Evolutionary conservation across 2,113 vertebrate species (phyloP).

Genomic region (Thunnus thynnus): DNA sequence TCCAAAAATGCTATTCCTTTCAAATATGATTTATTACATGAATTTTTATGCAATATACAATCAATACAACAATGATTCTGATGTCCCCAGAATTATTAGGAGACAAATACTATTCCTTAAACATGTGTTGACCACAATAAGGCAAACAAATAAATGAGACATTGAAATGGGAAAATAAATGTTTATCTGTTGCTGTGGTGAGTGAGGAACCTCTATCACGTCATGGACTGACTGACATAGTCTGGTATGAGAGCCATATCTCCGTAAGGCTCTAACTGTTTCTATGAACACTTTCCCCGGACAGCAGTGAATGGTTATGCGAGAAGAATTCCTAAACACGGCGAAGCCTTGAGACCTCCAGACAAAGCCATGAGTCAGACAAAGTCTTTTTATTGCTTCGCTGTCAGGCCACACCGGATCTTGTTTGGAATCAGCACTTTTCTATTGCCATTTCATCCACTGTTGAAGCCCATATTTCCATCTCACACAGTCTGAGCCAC

Average conservation of each 20-base stretch:
- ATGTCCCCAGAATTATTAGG: no score
- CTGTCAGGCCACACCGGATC: constrained; percentile 49
- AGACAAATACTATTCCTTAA: no score
- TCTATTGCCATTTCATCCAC: constrained; percentile 53
- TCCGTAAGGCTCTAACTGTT: not conserved
- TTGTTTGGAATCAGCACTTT: constrained; percentile 69
- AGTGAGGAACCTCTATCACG: not conserved
- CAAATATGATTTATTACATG: no score
- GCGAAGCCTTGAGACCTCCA: constrained; percentile 39
- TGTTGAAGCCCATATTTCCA: constrained; percentile 38
- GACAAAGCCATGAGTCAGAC: constrained; percentile 65
- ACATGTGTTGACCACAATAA: no score
- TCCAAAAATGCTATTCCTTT: no score
- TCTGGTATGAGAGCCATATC: not conserved
- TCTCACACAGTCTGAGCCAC: constrained; percentile 18
- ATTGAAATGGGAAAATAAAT: not conserved
- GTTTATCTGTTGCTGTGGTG: not conserved
- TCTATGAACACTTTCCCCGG: constrained; percentile 16
- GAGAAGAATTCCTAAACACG: constrained; percentile 15
- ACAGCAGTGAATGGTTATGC: not conserved
- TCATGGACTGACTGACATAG: not conserved
- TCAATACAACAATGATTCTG: no score
- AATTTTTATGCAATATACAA: no score
- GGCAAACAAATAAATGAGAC: not conserved
- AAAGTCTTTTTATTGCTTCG: constrained; percentile 54